Evolutionary conservation across 1,140 invertebrate species (phyloP), one percentile per base, ranked within the genome.

Genomic region (Gonatopus flavifemur): DNA sequence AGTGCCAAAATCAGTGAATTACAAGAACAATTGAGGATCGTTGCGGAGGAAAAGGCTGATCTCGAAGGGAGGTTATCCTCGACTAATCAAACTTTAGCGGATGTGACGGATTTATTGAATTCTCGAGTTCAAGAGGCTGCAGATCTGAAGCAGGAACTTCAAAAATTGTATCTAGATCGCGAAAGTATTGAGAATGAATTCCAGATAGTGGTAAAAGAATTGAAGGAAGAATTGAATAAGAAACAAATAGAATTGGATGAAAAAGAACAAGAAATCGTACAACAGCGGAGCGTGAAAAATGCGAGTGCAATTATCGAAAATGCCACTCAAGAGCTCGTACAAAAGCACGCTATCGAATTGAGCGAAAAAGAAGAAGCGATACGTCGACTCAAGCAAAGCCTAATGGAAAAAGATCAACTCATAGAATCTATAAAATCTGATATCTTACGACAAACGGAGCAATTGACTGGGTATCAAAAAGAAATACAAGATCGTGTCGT

Each of bases 171-270:
- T 3, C 30, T 74, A 0, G 64, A 69, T n/a, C 37, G 62, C 32
- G 22, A 65, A 4, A 22, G 59, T 31, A 30, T 45, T 3, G 55
- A 76, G 30, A 40, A 44, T 25, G 51, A 47, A 16, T 22, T 72
- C 4, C 57, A 69, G 21, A 44, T 56, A 2, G 24, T 35, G 0
- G 59, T 69, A 32, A 45, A 67, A 12, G 39, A 66, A 12, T 47
- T 81, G 36, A 67, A 73, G 54, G 71, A 57, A 37, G 78, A 82
- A 60, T 49, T 81, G 31, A 66, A 72, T 41, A 69, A 80, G 39
- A 81, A 77, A 57, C 75, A 78, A 40, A 67, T 73, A 49, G 72
- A 80, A 45, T 36, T 81, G 8, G 64, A 60, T 9, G 76, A 79
- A 30, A 67, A 74, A 12, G 71, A 81, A 25, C 65, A 47, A 1